Percentiles rank a stretch among this genome's conserved stretches.
These are phyloP conservation scores for Phaedon cochleariae DNA, from an alignment of 2,888 invertebrate genomes.

Conservation along the genomic window DNA sequence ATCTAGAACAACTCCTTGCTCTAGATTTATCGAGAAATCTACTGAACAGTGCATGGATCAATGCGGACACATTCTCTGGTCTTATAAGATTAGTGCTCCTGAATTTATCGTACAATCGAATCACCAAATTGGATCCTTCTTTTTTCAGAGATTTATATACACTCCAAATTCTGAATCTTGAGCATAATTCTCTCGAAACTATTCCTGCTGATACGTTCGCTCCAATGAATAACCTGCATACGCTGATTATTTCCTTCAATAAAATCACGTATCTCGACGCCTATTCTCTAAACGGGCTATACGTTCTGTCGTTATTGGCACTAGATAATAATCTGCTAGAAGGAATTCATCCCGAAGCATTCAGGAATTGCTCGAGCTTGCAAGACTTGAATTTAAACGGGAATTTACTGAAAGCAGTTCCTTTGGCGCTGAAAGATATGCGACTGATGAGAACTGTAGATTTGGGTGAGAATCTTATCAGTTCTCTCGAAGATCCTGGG, in stretches of 20 bases:
- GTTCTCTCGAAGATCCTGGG: slow-evolving; percentile 79
- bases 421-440: slow-evolving; percentile 85
- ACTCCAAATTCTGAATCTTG: slow-evolving; percentile 84
- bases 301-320: slow-evolving; percentile 84
- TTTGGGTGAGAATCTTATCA: slow-evolving; percentile 90
- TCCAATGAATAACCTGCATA: slow-evolving; percentile 92
- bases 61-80: slow-evolving; percentile 84
- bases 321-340: slow-evolving; percentile 87
- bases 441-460: slow-evolving; percentile 86
- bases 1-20: slow-evolving; percentile 81
- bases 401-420: slow-evolving; percentile 82
- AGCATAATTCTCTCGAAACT: slow-evolving; percentile 83
- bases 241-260: slow-evolving; percentile 86
- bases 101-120: slow-evolving; percentile 85
- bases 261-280: slow-evolving; percentile 85
- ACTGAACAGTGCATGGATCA: slow-evolving; percentile 87
- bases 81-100: slow-evolving; percentile 87
- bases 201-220: slow-evolving; percentile 89
- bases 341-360: slow-evolving; percentile 86
- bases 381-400: slow-evolving; percentile 91
- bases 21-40: slow-evolving; percentile 88
- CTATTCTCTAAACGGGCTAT: slow-evolving; percentile 86
- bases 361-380: slow-evolving; percentile 88
- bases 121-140: slow-evolving; percentile 81
- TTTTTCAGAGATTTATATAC: slow-evolving; percentile 88